Evolutionary conservation across 2,113 vertebrate genomes (phyloP), one percentile per base, ranked within the genome.

Genomic region (Zosterops japonicus): DNA sequence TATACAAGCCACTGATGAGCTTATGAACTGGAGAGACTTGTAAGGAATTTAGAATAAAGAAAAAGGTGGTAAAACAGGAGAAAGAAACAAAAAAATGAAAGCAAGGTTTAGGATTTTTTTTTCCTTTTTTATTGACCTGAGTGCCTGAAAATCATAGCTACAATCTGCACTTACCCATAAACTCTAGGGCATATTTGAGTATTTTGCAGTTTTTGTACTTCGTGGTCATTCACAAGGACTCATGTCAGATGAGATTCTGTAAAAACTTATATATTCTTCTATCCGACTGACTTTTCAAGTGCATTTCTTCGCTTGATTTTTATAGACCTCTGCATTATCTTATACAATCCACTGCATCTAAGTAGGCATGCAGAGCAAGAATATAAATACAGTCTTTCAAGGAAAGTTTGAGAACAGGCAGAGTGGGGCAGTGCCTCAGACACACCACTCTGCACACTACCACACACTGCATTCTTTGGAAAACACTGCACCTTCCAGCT

Each of bases 221-320:
- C 4, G 0, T n/a, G 56, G 17, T 52, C 65, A 60, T 49, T 78
- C 76, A 49, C 24, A 3, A 3, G 49, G 28, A 63, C 31, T 94
- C 31, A 53, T 8, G 18, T 13, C 46, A 91, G 42, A 36, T 7
- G 23, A 83, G 31, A 77, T 49, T 17, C 82, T 47, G 27, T 47
- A 68, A 77, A 95, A 94, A 31, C 3, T 12, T 42, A 6, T 6
- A 29, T 29, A 31, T 27, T 77, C 31, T 91, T 84, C 77, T 95
- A 83, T 25, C 71, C 33, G 24, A 93, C 42, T 56, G 90, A 33
- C 61, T 91, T 74, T 69, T 87, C 36, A 96, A 89, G 75, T 65
- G 74, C 74, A 76, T 90, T 86, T 84, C 46, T 83, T 33, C 47
- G n/a, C 39, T 59, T 96, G 78, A 79, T 63, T 93, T 96, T 79